phyloP scores from a whole-genome alignment of 1,140 invertebrate species.

The Eurosta solidaginis region DNA sequence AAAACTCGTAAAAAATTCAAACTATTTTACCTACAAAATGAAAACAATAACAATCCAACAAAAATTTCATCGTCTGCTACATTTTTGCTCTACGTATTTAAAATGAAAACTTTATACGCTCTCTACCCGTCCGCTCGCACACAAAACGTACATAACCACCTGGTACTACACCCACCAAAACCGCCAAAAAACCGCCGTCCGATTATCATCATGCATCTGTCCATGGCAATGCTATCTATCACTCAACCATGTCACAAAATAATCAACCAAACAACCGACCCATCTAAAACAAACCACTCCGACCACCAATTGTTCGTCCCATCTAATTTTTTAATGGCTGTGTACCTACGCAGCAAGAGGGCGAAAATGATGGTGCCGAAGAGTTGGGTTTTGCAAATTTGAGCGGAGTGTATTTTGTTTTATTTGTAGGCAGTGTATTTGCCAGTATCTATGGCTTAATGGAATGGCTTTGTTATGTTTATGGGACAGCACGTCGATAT shows the following conservation, averaged over 20 bases:
- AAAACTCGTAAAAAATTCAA: too few relatives aligned
- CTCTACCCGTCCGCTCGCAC: neutral
- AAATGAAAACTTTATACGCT: too few relatives aligned
- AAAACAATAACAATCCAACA: too few relatives aligned
- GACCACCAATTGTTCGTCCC: neutral
- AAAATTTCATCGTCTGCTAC: too few relatives aligned
- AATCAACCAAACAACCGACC: neutral
- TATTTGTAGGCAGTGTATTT: conserved; percentile 68
- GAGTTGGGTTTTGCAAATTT: conserved; percentile 87
- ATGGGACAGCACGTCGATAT: conserved; percentile 47
- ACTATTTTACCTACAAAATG: too few relatives aligned
- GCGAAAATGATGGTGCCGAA: conserved; percentile 57
- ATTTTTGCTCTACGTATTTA: too few relatives aligned
- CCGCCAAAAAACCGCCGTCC: neutral
- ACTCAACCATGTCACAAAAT: neutral
- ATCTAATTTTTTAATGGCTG: too few relatives aligned
- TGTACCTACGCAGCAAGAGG: conserved; percentile 36
- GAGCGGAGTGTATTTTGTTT: conserved; percentile 91
- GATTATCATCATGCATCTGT: neutral
- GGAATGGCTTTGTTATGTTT: conserved; percentile 50
- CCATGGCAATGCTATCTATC: neutral
- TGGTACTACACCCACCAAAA: neutral
- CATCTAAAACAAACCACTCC: neutral
- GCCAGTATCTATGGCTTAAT: conserved; percentile 55
- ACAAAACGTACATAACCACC: neutral